phyloP scores from a whole-genome alignment of 2,888 invertebrate genomes.

The Cancer borealis region DNA sequence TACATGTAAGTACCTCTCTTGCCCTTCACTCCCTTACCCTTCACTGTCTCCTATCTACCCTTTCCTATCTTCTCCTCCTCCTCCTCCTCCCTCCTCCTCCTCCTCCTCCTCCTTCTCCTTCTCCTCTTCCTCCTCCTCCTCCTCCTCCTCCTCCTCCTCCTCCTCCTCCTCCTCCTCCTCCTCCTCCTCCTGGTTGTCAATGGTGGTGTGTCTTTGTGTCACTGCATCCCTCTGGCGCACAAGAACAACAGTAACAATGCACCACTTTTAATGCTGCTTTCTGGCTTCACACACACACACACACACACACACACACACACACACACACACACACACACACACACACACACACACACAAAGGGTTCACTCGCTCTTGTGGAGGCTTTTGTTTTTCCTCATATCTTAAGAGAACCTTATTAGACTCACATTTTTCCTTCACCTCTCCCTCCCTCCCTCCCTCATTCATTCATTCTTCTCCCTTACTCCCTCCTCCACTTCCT shows the following conservation, averaged over 20 bases:
- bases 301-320: conserved; percentile 54
- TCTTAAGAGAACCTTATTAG: neutral
- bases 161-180: neutral
- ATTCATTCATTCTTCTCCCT: neutral
- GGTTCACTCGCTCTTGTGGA: neutral
- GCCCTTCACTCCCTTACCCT: neutral
- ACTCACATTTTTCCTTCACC: neutral
- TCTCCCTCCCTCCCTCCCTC: neutral
- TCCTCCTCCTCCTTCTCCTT: neutral
- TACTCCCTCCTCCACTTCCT: neutral
- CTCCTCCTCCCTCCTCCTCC: neutral
- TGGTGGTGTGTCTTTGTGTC: neutral
- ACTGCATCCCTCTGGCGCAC: neutral
- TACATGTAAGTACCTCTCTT: neutral
- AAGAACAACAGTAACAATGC: neutral
- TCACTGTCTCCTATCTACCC: neutral
- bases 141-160: neutral
- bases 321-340: conserved; percentile 42
- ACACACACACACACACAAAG: conserved; percentile 24
- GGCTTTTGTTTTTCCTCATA: conserved; percentile 17
- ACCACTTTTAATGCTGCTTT: neutral
- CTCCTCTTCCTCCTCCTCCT: neutral
- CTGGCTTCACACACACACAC: neutral
- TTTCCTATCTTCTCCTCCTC: neutral
- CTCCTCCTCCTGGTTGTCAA: neutral